These are phyloP conservation scores for Xylota segnis DNA, from an alignment of 2,888 invertebrate genomes.

Conservation along the genomic window DNA sequence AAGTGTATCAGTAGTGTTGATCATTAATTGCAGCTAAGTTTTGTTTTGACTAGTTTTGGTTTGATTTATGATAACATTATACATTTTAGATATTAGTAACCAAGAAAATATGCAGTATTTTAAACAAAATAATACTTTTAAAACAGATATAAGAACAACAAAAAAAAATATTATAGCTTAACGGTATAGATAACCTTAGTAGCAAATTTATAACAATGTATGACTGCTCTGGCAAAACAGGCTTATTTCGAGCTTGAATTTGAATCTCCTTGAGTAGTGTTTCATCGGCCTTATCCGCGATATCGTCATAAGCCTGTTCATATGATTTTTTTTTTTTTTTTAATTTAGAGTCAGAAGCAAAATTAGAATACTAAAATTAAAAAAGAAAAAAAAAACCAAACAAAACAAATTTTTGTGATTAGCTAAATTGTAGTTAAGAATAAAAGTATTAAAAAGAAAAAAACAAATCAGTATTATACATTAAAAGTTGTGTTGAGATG, in stretches of 20 bases:
- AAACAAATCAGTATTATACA: conserved; percentile 54
- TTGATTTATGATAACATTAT: conserved; percentile 1
- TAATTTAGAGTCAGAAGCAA: conserved; percentile 14
- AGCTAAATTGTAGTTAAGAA: conserved; percentile 41
- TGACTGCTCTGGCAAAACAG: conserved; percentile 40
- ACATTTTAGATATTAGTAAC: conserved; percentile 14
- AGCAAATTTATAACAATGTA: conserved; percentile 44
- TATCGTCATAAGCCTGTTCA: conserved; percentile 11
- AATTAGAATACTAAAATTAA: conserved; percentile 8
- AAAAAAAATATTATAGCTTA: conserved; percentile 20
- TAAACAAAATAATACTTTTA: background rate
- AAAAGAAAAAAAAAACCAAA: conserved; percentile 9
- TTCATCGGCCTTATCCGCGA: background rate
- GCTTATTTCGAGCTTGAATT: conserved; percentile 8
- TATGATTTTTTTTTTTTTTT: background rate
- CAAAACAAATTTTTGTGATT: conserved; percentile 24
- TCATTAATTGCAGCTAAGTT: conserved; percentile 11
- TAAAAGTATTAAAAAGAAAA: conserved; percentile 23
- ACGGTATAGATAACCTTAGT: conserved; percentile 22
- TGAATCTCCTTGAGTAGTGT: conserved; percentile 48
- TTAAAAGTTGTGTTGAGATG: conserved; percentile 46
- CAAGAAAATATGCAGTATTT: conserved; percentile 20
- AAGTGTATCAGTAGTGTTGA: conserved; percentile 10
- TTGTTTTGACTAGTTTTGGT: conserved; percentile 5
- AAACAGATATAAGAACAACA: background rate